Conservation (phyloP, 2,888 invertebrate species). For the Sycophila texana region DNA sequence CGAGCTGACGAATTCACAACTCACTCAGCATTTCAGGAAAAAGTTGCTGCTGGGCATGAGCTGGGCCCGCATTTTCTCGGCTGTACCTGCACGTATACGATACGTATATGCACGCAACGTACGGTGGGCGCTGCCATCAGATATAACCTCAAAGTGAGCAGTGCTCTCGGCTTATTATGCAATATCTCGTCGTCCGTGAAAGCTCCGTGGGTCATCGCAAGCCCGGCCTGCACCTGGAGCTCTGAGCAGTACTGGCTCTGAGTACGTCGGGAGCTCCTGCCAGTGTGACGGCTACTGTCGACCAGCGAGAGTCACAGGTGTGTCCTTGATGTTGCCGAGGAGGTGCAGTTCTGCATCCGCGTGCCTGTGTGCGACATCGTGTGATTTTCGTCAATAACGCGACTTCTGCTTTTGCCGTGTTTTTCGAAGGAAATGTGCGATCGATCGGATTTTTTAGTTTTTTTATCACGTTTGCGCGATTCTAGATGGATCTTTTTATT, state of each 20-base stretch:
- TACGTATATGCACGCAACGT: no score
- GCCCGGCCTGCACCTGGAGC: not conserved
- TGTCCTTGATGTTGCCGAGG: not conserved
- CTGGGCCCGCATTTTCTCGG: no score
- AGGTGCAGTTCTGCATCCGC: no score
- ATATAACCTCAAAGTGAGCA: conserved; percentile 38
- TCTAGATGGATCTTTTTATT: no score
- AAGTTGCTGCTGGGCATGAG: not conserved
- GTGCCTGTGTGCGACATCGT: not conserved
- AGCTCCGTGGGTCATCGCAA: not conserved
- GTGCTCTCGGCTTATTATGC: conserved; percentile 40
- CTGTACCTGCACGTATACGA: no score
- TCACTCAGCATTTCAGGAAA: no score
- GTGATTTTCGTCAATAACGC: conserved; percentile 27
- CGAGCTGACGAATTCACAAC: no score
- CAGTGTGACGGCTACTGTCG: not conserved
- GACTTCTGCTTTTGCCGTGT: conserved; percentile 25
- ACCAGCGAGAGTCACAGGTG: conserved; percentile 21
- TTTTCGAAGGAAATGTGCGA: not conserved
- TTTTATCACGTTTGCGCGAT: no score
- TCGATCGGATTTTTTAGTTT: no score
- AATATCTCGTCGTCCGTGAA: conserved; percentile 8
- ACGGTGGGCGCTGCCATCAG: not conserved
- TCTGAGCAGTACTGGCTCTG: not conserved
- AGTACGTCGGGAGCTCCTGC: not conserved